Evolutionary conservation across 2,113 vertebrate species (phyloP), one percentile per base, ranked within the genome.

Genomic region (Neofelis nebulosa): DNA sequence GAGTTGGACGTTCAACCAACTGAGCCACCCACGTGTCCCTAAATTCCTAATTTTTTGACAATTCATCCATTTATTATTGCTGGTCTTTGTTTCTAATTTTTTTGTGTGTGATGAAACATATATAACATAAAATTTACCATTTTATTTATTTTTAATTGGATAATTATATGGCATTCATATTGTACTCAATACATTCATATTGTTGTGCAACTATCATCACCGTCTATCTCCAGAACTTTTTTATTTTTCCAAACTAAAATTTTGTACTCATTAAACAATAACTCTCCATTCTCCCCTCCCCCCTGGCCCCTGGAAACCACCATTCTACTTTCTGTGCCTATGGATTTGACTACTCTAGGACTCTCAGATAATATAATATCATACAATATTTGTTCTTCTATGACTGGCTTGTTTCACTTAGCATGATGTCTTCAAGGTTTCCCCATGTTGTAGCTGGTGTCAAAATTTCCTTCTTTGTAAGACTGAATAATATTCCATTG

Each of bases 31-130:
- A 61, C 2, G 7, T 23, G 57, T 7, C 21, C 57, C 57, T 63
- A 79, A 87, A 2, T n/a, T 86, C 79, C 29, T 88, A 69, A 79
- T 71, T 78, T 76, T 78, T 79, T 79, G n/a, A 65, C 18, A 80
- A 38, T n/a, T 63, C 8, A 36, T 83, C 52, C 21, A 89, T 89
- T 97, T 21, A 74, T 83, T 92, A 96, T 50, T 97, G 50, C 48
- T 89, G 63, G 15, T 79, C 36, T 74, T 50, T n/a, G 1, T 52
- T 95, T 23, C 69, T 81, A 52, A 38, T 61, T 65, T 81, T 86
- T 78, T 92, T 68, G 66, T 50, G 45, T 74, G n/a, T 94, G 33
- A 61, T 91, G 87, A 95, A 93, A 95, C 45, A 15, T n/a, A 71
- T 4, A 76, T 31, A 89, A 57, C 55, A 57, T 48, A 84, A 48